Base-by-base conservation (phyloP, 1,140 invertebrate genomes). In the Danaus melanippus region DNA sequence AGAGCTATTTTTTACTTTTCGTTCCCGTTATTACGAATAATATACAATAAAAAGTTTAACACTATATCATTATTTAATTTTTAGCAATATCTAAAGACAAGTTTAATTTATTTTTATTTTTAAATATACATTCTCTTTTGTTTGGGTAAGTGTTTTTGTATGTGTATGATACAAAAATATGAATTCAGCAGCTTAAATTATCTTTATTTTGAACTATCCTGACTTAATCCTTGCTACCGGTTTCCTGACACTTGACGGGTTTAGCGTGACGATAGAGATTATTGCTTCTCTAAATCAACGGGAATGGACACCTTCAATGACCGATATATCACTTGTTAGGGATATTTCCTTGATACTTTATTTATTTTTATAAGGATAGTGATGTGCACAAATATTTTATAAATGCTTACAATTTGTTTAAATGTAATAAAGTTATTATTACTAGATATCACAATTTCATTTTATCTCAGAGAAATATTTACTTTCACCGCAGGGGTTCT, bases 251-350 rank as follows among this genome's bases (percentile, higher is more conserved):
- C 71, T 70, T 75, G 67, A 71, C 63, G 66, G 62, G 59, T 64
- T 64, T 66, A 57, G 64, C 66, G 66, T 71, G 66, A 76, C 68
- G 63, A 57, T 54, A 54, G 46, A 74, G 66, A 78, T 76, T 76
- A 77, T 77, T 80, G 74, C 62, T 65, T 50, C 67, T 62, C 67
- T 80, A 77, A 77, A 78, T 77, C 77, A 77, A 64, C 55, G 58
- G 74, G 68, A 77, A 76, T 77, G 77, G 71, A 77, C 69, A 65
- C 72, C 67, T 67, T 69, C 68, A 60, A 57, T 57, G 62, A 60
- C 58, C 71, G 55, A 51, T 60, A 60, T 60, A 55, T 60, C 52
- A 60, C 58, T 42, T 55, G 58, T 50, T 10, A 58, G 7, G 10
- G 40, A 11, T 1, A 42, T 42, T 42, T 42, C 40, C 12, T 50